phyloP scores from a whole-genome alignment of 2,888 invertebrate species.

The Malacosoma neustria region DNA sequence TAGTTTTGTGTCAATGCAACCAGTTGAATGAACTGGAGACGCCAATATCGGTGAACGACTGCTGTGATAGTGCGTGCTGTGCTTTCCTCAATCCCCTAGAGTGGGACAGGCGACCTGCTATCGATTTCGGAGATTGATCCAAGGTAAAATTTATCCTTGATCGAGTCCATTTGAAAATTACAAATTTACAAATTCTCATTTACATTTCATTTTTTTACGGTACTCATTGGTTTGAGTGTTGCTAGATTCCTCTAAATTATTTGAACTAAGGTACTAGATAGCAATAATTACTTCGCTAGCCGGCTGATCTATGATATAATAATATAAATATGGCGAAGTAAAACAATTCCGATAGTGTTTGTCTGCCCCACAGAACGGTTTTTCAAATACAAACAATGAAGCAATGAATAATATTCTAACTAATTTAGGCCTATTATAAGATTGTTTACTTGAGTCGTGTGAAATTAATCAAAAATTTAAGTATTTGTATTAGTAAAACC shows the following conservation, averaged over 20 bases:
- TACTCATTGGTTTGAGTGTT: too few species aligned
- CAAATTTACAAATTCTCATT: too few species aligned
- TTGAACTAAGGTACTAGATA: too few species aligned
- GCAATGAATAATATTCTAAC: constrained; percentile 16
- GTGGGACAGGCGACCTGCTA: not conserved
- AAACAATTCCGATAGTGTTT: not conserved
- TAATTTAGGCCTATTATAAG: constrained; percentile 44
- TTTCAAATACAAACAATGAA: constrained; percentile 28
- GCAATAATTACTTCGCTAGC: too few species aligned
- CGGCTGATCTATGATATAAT: too few species aligned
- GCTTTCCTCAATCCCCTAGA: constrained; percentile 42
- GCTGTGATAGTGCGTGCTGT: constrained; percentile 72
- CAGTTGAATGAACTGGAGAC: constrained; percentile 23
- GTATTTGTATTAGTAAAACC: constrained; percentile 38
- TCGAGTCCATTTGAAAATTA: too few species aligned
- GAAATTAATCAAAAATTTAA: constrained; percentile 27
- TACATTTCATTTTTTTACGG: too few species aligned
- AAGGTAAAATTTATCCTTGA: too few species aligned
- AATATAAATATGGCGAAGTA: too few species aligned
- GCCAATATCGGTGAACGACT: constrained; percentile 34
- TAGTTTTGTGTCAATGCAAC: constrained; percentile 18
- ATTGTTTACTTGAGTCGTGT: constrained; percentile 31
- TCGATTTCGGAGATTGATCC: too few species aligned
- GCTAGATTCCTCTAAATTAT: too few species aligned
- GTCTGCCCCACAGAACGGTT: constrained; percentile 22